These are phyloP conservation scores for Linyphia triangularis DNA, from an alignment of 2,888 invertebrate species.

Conservation along the genomic window DNA sequence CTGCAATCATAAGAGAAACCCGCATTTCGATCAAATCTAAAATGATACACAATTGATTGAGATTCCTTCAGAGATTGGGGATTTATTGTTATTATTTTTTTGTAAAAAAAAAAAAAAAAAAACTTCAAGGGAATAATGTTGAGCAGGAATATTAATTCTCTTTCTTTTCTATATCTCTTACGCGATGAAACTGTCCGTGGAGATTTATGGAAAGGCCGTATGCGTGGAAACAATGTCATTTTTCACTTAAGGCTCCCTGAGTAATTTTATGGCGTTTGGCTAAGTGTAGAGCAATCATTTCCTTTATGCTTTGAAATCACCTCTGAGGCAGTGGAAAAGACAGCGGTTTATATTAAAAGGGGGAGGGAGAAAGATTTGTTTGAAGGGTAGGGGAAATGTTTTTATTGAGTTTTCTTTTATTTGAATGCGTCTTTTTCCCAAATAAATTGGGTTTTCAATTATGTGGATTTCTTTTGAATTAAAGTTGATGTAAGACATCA, in stretches of 20 bases:
- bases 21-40: constrained; percentile 15
- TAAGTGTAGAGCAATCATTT: constrained; percentile 38
- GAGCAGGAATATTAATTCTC: constrained; percentile 58
- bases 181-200: constrained; percentile 41
- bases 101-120: neutral
- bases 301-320: constrained; percentile 16
- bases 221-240: constrained; percentile 38
- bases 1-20: constrained; percentile 6
- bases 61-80: neutral
- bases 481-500: neutral
- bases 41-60: constrained; percentile 32
- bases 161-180: neutral
- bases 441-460: constrained; percentile 57
- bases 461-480: constrained; percentile 9
- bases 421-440: neutral
- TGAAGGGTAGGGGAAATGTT: neutral
- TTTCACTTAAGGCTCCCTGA: constrained; percentile 24
- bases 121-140: constrained; percentile 9
- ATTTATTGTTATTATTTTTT: constrained; percentile 9
- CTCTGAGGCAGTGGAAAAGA: neutral
- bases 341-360: neutral
- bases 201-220: constrained; percentile 26
- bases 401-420: constrained; percentile 45
- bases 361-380: constrained; percentile 25
- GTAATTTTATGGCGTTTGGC: constrained; percentile 46